Base-by-base conservation (phyloP, 2,888 invertebrate genomes). In the Meandrusa payeni region DNA sequence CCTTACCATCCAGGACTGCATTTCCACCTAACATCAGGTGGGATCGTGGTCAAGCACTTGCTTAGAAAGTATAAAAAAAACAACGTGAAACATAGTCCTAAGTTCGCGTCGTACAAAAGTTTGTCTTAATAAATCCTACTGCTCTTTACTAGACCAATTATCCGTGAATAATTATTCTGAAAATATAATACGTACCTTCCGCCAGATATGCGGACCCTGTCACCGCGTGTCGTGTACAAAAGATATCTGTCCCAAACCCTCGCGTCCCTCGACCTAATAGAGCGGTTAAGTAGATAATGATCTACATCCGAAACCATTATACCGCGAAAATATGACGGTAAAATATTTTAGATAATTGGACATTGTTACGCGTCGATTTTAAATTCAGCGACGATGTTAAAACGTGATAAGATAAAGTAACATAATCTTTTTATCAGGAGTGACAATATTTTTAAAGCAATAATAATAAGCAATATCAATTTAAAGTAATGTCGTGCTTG, bases 161-260 rank as follows among this genome's bases (percentile, higher is more conserved):
- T 7, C 54, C 58, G 46, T 57, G 31, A 57, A 54, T 56, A 63
- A 63, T 60, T 54, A 50, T 61, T 57, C 57, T 63, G 64, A 67
- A 56, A 60, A 61, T 55, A 58, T 68, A 65, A 67, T 69, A 55
- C 48, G 46, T 55, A 42, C 46, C 48, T 56, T 59, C 55, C 54
- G 52, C 32, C 9, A 41, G 40, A 24, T 32, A 40, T 24, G 34
- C 22, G 28, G 10, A 22, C 3, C 23, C 13, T 36, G 36, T 42
- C 36, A 36, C 34, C 32, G 32, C 19, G 17, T 11, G 28, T 29
- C 29, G 17, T 17, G 17, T 17, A 42, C 20, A 41, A 41, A 33
- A 20, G 27, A 34, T 33, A 13, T 29, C 34, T 42, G 41, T 42
- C 41, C 34, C 23, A 29, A 6, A 5, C 23, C 17, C 26, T 41